Base-by-base conservation (phyloP, 2,797 vertebrate genomes). In the Halcyon smyrnensis region DNA sequence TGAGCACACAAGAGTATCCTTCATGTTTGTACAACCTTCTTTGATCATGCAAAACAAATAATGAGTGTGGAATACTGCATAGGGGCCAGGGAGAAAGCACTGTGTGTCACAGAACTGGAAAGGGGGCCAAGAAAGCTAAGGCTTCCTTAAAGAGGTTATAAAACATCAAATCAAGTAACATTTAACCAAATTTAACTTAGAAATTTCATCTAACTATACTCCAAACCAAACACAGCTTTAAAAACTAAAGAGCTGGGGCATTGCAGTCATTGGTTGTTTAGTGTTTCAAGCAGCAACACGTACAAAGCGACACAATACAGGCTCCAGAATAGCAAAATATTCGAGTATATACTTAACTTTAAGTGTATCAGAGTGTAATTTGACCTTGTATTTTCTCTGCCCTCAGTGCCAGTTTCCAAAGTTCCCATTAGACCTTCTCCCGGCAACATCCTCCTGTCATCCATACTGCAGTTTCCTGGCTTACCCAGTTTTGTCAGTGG, bases 1-100 rank as follows among this genome's bases (percentile, higher is more conserved):
- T 3, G 4, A 59, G 24, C 43, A 39, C 0, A 2, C 0, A 7
- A 70, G 10, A 74, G 30, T 43, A 60, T n/a, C 43, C 39, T 11
- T 1, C 0, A 15, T 59, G 34, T 70, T 81, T 30, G 30, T 32
- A 69, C 41, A 64, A 60, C 9, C 28, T 85, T 28, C 27, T 19
- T 83, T 73, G 74, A 60, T 16, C 45, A 21, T 1, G 1, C 15
- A 81, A 77, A 83, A 87, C 15, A 87, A 92, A 24, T 8, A 48
- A 51, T 0, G 0, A 79, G n/a, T 6, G 10, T 15, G 71, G 45
- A 86, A 63, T 4, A n/a, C 17, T n/a, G 15, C 21, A 25, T 30
- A 78, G 25, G 28, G 12, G 13, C 48, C n/a, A 43, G 24, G 28
- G 65, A 84, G 57, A 81, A 39, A 8, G 11, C 3, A 4, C 17